phyloP scores from a whole-genome alignment of 2,113 vertebrate genomes.

The Alethe diademata region DNA sequence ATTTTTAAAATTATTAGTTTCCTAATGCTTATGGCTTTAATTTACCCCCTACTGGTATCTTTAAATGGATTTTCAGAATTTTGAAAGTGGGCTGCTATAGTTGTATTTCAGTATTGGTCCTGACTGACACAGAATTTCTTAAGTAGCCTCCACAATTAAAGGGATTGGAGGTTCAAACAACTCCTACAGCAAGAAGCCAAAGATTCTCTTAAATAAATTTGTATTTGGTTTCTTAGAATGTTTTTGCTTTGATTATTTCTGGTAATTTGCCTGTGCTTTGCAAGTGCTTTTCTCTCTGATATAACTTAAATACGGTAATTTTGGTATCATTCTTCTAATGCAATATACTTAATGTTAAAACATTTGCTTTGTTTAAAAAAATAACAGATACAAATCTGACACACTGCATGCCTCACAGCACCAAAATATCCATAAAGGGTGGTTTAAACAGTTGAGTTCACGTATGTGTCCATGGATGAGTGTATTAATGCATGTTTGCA shows the following conservation, averaged over 20 bases:
- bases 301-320: not conserved
- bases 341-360: not conserved
- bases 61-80: slow-evolving; percentile 75
- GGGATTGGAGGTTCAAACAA: slow-evolving; percentile 14
- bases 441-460: not conserved
- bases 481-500: not conserved
- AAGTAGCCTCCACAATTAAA: slow-evolving; percentile 43
- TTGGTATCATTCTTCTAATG: not conserved
- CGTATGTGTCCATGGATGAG: not conserved
- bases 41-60: slow-evolving; percentile 72
- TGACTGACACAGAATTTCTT: slow-evolving; percentile 48
- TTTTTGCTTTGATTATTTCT: slow-evolving; percentile 48
- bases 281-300: not conserved
- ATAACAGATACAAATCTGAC: not conserved
- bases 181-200: slow-evolving; percentile 12
- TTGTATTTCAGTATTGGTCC: slow-evolving; percentile 20
- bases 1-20: slow-evolving; percentile 80
- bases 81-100: slow-evolving; percentile 58
- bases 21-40: slow-evolving; percentile 75
- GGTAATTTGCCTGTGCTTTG: slow-evolving; percentile 28
- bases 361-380: not conserved
- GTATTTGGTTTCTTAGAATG: slow-evolving; percentile 34
- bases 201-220: slow-evolving; percentile 31
- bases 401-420: not conserved
- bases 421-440: not conserved